A percentile compares a stretch with the other conserved stretches of the same genome.
These are phyloP conservation scores for Porites lutea DNA, from an alignment of 64 coral and sea anemone species.

Conservation along the genomic window DNA sequence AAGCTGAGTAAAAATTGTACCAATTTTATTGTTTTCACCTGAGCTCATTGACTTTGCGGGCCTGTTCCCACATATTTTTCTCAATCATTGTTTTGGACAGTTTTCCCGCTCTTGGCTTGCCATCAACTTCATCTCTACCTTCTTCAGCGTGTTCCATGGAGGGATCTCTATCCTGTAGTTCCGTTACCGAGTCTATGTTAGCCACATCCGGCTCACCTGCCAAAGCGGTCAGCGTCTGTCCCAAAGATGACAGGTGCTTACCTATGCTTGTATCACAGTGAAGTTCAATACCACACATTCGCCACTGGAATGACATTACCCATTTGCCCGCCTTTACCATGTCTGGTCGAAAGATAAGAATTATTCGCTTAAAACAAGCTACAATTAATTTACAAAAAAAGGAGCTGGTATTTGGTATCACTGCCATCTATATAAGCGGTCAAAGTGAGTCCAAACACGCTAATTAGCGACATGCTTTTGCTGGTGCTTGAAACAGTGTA, in stretches of 20 bases:
- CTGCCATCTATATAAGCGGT: too few species aligned
- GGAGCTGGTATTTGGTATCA: too few species aligned
- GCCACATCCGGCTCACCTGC: slow-evolving; percentile 93
- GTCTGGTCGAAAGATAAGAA: slow-evolving; percentile 20
- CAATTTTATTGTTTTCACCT: slow-evolving; percentile 38
- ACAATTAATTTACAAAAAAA: too few species aligned
- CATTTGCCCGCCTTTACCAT: slow-evolving; percentile 90
- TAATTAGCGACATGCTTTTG: too few species aligned
- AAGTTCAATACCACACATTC: slow-evolving; percentile 96
- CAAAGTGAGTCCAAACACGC: too few species aligned
- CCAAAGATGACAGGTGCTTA: slow-evolving; percentile 86
- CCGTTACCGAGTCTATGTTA: slow-evolving; percentile 96
- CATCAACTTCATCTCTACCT: slow-evolving; percentile 75
- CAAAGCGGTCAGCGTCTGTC: slow-evolving; percentile 87
- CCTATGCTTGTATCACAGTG: slow-evolving; percentile 95
- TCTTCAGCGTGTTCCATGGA: slow-evolving; percentile 4
- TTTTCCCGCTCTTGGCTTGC: background rate
- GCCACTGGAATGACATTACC: slow-evolving; percentile 98
- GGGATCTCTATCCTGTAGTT: slow-evolving; percentile 73
- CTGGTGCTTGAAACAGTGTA: too few species aligned
- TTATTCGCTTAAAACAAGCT: too few species aligned
- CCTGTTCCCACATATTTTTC: slow-evolving; percentile 98
- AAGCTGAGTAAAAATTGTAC: too few species aligned
- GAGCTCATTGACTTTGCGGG: slow-evolving; percentile 91
- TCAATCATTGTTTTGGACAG: slow-evolving; percentile 74